These are phyloP conservation scores for Lamellibrachia luymesi DNA, from an alignment of 1,140 invertebrate species.

Conservation along the genomic window DNA sequence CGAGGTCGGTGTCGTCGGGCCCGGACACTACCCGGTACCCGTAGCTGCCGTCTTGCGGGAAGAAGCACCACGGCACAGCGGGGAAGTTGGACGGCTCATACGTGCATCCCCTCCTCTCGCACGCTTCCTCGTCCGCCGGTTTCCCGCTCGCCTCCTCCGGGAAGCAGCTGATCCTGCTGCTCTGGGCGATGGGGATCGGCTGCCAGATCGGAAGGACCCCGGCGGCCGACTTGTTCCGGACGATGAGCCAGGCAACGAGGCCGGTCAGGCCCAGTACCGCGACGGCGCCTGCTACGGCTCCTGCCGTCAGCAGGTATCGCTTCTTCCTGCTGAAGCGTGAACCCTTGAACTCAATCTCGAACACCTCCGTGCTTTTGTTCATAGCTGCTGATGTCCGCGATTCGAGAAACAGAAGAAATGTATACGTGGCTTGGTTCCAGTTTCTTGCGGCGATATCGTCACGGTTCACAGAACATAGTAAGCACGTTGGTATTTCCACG, in stretches of 20 bases:
- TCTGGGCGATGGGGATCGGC: background rate
- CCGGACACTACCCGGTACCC: conserved; percentile 10
- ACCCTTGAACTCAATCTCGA: background rate
- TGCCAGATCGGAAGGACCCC: background rate
- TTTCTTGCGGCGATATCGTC: too few species aligned
- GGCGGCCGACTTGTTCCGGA: background rate
- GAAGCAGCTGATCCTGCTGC: background rate
- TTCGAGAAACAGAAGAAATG: background rate
- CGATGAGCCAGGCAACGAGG: background rate
- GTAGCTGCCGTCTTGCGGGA: conserved; percentile 11
- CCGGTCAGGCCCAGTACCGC: background rate
- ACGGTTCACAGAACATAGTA: background rate
- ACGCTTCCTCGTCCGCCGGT: background rate
- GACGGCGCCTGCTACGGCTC: background rate
- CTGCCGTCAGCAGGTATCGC: background rate
- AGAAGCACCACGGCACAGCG: conserved; percentile 4
- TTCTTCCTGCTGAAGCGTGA: background rate
- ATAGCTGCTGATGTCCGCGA: background rate
- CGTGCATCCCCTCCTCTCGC: background rate
- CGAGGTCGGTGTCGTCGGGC: background rate
- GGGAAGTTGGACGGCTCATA: background rate
- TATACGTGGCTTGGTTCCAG: background rate
- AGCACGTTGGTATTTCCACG: background rate
- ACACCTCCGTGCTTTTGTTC: background rate
- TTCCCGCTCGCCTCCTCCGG: background rate